Base-by-base conservation (phyloP, 2,113 vertebrate genomes). In the Puntigrus tetrazona region DNA sequence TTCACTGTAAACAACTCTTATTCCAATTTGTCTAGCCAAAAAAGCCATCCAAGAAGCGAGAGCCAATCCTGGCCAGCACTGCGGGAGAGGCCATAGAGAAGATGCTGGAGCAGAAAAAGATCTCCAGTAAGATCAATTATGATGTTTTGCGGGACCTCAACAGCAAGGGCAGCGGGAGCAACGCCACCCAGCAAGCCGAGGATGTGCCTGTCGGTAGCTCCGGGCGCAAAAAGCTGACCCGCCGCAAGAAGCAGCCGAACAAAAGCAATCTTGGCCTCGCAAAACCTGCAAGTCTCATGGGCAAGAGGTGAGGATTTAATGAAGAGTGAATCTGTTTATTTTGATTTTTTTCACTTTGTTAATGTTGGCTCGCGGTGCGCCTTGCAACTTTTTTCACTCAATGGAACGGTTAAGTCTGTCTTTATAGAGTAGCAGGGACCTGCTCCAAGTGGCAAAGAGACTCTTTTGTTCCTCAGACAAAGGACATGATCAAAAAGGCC, bases 41-140 rank as follows among this genome's bases (percentile, higher is more conserved):
- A 92, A 97, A 96, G 91, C 88, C 95, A 0, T 94, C 95, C 89
- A 97, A 95, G 92, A 96, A 96, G 78, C 93, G 95, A 79, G 96
- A 97, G 89, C 95, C 95, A 2, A 95, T 97, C 27, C 94, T 94
- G 87, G 97, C 98, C 52, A 94, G 94, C 91, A 97, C 97, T 2
- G 97, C 97, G 0, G 96, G 96, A 20, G 98, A 99, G 87, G 98
- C 98, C 31, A 99, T 99, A 31, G 97, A 99, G 92, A 98, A 94
- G 94, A 99, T 99, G 98, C 85, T 99, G 92, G 97, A 97, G 88
- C 97, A 97, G 94, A 99, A 99, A 93, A 97, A 95, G 91, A 98
- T 99, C 91, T 99, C 98, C 18, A 98, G 96, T 93, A 99, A 99
- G 93, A 99, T 99, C 91, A 98, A 99, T 94, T 99, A 99, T 74